Evolutionary conservation across 2,113 vertebrate species (phyloP).

Genomic region (Chamaetylas fuelleborni): DNA sequence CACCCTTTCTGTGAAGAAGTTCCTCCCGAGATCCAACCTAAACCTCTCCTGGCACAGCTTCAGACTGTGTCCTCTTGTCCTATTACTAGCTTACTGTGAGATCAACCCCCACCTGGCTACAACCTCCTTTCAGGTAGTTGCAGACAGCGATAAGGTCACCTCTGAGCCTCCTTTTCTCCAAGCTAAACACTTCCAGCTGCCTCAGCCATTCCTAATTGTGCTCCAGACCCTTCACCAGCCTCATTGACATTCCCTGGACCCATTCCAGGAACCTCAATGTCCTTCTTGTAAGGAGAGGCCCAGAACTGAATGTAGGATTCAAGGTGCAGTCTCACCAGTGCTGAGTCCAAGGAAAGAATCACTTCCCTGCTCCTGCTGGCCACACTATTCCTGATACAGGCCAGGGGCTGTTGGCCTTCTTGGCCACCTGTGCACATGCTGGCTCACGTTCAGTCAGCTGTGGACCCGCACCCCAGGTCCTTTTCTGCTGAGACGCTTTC

Average conservation of each 20-base stretch:
- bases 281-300: not conserved
- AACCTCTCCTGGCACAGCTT: not conserved
- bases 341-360: no score
- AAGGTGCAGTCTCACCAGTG: fast-evolving
- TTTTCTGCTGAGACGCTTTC: not conserved
- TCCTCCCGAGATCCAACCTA: not conserved
- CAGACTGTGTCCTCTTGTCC: not conserved
- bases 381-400: fast-evolving
- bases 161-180: not conserved
- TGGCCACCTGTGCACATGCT: not conserved
- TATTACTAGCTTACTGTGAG: not conserved
- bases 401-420: no score
- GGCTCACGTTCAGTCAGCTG: not conserved
- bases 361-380: not conserved
- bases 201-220: not conserved
- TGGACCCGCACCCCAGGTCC: not conserved
- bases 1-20: not conserved
- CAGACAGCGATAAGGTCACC: fast-evolving
- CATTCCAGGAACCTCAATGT: not conserved
- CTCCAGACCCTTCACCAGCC: not conserved
- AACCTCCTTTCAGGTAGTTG: not conserved
- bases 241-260: fast-evolving
- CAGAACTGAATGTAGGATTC: not conserved
- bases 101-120: not conserved
- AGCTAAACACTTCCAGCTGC: not conserved